These are phyloP conservation scores for Lysiphlebus fabarum DNA, from an alignment of 1,140 invertebrate species.

Conservation along the genomic window DNA sequence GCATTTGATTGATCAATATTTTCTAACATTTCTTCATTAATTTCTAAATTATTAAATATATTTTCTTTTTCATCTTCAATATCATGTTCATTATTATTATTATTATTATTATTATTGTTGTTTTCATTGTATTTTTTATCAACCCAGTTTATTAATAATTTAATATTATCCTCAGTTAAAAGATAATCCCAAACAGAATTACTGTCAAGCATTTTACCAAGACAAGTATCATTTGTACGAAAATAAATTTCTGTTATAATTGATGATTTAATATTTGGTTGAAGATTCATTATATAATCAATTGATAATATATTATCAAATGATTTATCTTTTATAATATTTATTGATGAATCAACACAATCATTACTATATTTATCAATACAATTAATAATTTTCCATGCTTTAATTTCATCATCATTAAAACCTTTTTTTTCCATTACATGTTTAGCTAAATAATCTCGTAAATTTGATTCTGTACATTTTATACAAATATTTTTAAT, in stretches of 20 bases:
- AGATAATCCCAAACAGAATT: constrained; percentile 43
- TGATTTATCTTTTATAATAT: constrained; percentile 32
- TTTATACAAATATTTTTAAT: constrained; percentile 57
- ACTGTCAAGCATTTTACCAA: constrained; percentile 33
- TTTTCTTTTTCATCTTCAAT: constrained; percentile 47
- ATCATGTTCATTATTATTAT: constrained; percentile 30
- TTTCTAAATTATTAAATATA: constrained; percentile 56
- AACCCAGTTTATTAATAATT: constrained; percentile 41
- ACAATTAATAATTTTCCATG: constrained; percentile 60
- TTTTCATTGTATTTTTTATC: constrained; percentile 31
- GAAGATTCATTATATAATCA: constrained; percentile 38
- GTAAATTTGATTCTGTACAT: constrained; percentile 53
- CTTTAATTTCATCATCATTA: constrained; percentile 50
- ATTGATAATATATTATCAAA: constrained; percentile 38
- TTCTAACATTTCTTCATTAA: constrained; percentile 61
- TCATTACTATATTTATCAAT: constrained; percentile 54
- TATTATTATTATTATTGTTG: not conserved
- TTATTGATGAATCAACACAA: constrained; percentile 29
- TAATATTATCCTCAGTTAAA: constrained; percentile 37
- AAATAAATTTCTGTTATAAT: constrained; percentile 47
- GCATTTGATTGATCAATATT: constrained; percentile 51
- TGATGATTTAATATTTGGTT: constrained; percentile 34
- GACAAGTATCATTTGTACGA: constrained; percentile 30
- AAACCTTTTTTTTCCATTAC: constrained; percentile 54
- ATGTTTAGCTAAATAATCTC: constrained; percentile 62